Conservation (phyloP, 2,888 invertebrate species). For the Drosophila subsilvestris region DNA sequence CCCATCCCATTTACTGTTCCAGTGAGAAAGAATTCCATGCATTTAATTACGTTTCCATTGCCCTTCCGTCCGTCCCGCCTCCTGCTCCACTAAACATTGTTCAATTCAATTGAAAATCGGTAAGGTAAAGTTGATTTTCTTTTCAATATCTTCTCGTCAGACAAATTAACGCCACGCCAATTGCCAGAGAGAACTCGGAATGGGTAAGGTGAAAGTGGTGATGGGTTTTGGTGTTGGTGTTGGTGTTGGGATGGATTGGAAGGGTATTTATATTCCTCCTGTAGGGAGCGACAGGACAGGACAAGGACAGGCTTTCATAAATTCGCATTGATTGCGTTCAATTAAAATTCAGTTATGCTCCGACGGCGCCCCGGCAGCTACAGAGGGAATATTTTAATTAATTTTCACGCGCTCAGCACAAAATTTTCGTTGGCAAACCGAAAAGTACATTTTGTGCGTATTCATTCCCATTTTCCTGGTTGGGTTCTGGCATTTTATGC, state of each 20-base stretch:
- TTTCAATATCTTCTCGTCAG: conserved; percentile 66
- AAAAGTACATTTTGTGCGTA: conserved; percentile 43
- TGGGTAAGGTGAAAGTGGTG: conserved; percentile 17
- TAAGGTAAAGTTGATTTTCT: conserved; percentile 66
- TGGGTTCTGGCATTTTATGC: conserved; percentile 44
- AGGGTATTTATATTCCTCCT: neutral
- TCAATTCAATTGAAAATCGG: conserved; percentile 47
- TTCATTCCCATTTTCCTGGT: conserved; percentile 44
- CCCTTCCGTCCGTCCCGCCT: conserved; percentile 10
- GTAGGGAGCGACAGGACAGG: neutral
- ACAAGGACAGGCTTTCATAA: conserved; percentile 65
- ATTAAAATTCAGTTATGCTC: conserved; percentile 84
- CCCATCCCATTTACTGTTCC: conserved; percentile 1
- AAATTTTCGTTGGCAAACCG: conserved; percentile 62
- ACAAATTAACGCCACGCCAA: conserved; percentile 75
- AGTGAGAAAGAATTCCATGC: conserved; percentile 22
- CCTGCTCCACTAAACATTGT: conserved; percentile 23
- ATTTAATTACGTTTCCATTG: conserved; percentile 65
- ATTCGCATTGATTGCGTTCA: conserved; percentile 84
- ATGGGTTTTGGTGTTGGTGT: too few relatives aligned
- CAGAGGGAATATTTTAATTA: conserved; percentile 83
- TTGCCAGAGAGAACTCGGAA: conserved; percentile 38
- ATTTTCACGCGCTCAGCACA: conserved; percentile 83
- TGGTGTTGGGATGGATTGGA: neutral
- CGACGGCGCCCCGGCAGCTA: conserved; percentile 69